Base-by-base conservation (phyloP, 2,797 vertebrate genomes). In the Vipera latastei region DNA sequence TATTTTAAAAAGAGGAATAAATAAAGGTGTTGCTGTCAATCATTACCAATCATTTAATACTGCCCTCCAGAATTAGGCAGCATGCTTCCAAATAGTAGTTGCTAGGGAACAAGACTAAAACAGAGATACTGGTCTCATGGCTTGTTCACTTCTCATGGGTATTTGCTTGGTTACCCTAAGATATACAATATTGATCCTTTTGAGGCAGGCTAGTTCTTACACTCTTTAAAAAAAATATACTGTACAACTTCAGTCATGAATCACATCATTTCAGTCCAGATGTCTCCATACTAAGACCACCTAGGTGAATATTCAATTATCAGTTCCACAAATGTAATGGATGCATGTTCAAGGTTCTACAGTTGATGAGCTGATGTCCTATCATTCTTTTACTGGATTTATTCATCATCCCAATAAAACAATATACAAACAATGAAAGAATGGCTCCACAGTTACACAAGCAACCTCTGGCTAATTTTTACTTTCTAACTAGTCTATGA, bases 401-500 rank as follows among this genome's bases (percentile, higher is more conserved):
- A 85, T 12, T 26, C 26, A 51, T 60, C 44, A 28, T 9, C 51
- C 48, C 6, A 4, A 28, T 86, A 86, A 61, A 91, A 83, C 16
- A 86, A 86, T 61, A 20, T 6, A 2, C 11, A 53, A 59, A 51
- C 16, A 60, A 32, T 25, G 57, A 25, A 12, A 4, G 16, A 73
- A 32, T 6, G 12, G 12, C 38, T 63, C 44, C 13, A 89, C 63
- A 73, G 63, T 28, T 26, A 28, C 4, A 44, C 38, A 86, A 61
- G 38, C 25, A 83, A 48, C 73, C 4, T 83, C 38, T 48, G 20
- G 20, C 38, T 83, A 83, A 83, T 38, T 1, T 0, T 0, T 4
- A 92, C 55, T 44, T 59, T 59, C 14, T 12, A 1, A 1, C 25
- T 0, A 0, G 63, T 90, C 89, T 83, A 86, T 0, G 0, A 0